Percentiles rank a stretch among this genome's conserved stretches.
phyloP scores from a whole-genome alignment of 2,888 invertebrate species.

The Heliconius aoede region DNA sequence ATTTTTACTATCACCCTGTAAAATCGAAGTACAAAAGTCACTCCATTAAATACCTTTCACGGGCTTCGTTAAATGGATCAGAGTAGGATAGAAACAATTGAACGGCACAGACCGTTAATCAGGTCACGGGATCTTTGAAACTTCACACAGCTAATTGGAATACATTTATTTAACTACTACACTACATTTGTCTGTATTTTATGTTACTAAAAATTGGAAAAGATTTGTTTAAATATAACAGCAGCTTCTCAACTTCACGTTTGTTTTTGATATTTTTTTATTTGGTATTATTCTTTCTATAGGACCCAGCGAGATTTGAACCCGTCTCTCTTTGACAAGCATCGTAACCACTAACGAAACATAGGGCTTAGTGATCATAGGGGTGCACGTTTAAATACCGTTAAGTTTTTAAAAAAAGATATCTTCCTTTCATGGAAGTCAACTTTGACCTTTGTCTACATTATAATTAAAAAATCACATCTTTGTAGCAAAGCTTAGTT shows the following conservation, averaged over 20 bases:
- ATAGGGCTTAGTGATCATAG: too few relatives aligned
- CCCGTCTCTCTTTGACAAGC: too few relatives aligned
- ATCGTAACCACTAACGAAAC: too few relatives aligned
- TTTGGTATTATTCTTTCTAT: too few relatives aligned
- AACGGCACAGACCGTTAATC: slow-evolving; percentile 21
- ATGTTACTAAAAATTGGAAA: neutral
- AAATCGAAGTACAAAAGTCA: neutral
- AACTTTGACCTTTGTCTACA: too few relatives aligned
- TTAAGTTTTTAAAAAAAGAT: neutral
- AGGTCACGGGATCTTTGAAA: slow-evolving; percentile 21
- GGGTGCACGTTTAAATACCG: too few relatives aligned
- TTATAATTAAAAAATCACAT: neutral
- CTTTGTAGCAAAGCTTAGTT: too few relatives aligned
- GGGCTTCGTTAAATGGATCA: neutral
- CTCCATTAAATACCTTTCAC: slow-evolving; percentile 4
- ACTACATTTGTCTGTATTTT: slow-evolving; percentile 5
- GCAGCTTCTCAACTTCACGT: too few relatives aligned
- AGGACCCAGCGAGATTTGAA: too few relatives aligned
- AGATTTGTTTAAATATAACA: neutral
- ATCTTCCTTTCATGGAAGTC: too few relatives aligned
- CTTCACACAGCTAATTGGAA: slow-evolving; percentile 27
- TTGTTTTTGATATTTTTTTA: too few relatives aligned
- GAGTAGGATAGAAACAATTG: slow-evolving; percentile 16
- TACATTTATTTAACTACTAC: slow-evolving; percentile 4
- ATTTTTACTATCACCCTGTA: neutral